These are phyloP conservation scores for Cygnus buccinator DNA, from an alignment of 2,113 vertebrate genomes.

Conservation along the genomic window DNA sequence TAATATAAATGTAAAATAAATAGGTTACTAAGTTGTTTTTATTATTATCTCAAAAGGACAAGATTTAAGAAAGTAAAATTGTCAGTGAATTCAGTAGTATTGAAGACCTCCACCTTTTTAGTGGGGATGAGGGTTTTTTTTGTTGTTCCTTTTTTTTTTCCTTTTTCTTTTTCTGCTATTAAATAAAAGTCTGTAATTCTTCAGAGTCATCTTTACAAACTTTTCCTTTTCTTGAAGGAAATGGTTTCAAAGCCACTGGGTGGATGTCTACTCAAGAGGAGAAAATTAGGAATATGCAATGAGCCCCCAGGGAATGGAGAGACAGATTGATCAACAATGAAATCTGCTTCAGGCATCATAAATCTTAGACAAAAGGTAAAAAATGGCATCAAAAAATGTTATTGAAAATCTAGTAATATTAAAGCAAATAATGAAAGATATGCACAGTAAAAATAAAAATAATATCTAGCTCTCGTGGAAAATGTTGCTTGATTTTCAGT, in stretches of 20 bases:
- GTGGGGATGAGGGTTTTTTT: neutral
- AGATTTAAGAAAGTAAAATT: neutral
- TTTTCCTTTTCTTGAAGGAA: conserved; percentile 14
- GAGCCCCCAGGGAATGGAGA: neutral
- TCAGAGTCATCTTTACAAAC: neutral
- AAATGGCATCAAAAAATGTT: neutral
- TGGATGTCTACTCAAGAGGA: neutral
- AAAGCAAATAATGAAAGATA: neutral
- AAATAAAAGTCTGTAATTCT: neutral
- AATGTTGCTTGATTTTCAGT: neutral
- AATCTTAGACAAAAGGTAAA: neutral
- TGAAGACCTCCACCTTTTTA: neutral
- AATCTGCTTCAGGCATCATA: neutral
- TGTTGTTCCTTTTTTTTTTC: neutral
- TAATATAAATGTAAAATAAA: neutral
- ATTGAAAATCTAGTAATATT: neutral
- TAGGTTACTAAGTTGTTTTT: neutral
- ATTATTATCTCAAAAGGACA: neutral
- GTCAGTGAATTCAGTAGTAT: neutral
- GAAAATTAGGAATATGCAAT: neutral
- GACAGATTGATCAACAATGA: neutral
- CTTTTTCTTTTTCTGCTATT: neutral
- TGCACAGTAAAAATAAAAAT: neutral
- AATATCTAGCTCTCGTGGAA: neutral
- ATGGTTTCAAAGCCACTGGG: neutral